Conservation (phyloP, 2,113 vertebrate species). For the Kryptolebias marmoratus region DNA sequence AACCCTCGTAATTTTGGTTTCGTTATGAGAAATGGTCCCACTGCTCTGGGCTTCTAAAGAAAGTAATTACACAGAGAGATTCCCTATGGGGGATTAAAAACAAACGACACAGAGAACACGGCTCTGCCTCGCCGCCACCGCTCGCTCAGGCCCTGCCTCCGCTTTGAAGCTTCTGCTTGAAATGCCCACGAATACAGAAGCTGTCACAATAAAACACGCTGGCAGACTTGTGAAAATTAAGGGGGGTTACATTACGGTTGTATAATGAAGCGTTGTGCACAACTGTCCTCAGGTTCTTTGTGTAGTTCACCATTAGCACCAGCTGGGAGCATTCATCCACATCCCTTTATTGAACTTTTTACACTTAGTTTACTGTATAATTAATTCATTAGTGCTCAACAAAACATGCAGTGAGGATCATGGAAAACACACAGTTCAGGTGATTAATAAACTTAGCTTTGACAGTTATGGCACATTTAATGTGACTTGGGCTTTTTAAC, state of each 20-base stretch:
- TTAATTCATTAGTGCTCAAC: constrained; percentile 48
- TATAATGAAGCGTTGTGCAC: constrained; percentile 67
- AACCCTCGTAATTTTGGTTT: constrained; percentile 58
- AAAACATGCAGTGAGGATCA: constrained; percentile 12
- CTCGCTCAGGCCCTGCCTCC: constrained; percentile 36
- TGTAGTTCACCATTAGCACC: constrained; percentile 59
- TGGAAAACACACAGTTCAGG: constrained; percentile 3
- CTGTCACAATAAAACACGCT: constrained; percentile 55
- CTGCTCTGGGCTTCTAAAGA: constrained; percentile 60
- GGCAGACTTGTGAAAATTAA: constrained; percentile 58
- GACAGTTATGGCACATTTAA: not conserved
- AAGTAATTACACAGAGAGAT: constrained; percentile 74
- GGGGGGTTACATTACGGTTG: constrained; percentile 69
- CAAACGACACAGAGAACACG: constrained; percentile 72
- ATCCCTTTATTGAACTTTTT: constrained; percentile 57
- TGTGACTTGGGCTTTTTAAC: not conserved
- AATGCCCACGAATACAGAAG: constrained; percentile 54
- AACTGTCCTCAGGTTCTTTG: constrained; percentile 58
- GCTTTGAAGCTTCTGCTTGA: constrained; percentile 49
- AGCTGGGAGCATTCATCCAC: constrained; percentile 58
- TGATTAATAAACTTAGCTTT: not conserved
- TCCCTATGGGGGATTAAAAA: constrained; percentile 72
- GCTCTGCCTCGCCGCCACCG: constrained; percentile 28
- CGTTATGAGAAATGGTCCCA: constrained; percentile 67
- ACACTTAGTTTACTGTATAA: constrained; percentile 57